phyloP scores from a whole-genome alignment of 2,888 invertebrate genomes.

The Tuberolachnus salignus region DNA sequence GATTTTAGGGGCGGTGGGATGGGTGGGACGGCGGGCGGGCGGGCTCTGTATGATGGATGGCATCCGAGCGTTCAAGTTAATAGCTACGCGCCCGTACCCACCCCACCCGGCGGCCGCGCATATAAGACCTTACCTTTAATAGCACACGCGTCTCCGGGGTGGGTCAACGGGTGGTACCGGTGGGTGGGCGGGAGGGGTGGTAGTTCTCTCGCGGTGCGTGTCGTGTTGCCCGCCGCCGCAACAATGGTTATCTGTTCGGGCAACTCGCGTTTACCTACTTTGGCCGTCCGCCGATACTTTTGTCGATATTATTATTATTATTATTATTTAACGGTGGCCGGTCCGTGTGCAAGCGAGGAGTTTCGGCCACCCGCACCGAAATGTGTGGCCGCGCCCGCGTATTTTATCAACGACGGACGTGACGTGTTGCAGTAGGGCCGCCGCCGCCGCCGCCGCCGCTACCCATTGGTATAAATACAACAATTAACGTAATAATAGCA shows the following conservation, averaged over 20 bases:
- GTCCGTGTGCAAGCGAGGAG: no score
- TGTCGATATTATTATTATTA: conserved; percentile 23
- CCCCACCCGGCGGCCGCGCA: neutral
- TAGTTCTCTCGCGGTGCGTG: conserved; percentile 23
- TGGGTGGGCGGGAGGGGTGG: neutral
- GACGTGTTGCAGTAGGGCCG: no score
- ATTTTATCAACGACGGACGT: no score
- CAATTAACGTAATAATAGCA: no score
- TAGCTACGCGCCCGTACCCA: neutral
- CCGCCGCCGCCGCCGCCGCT: no score
- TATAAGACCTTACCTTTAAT: conserved; percentile 24
- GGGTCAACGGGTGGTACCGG: no score
- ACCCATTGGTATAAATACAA: no score
- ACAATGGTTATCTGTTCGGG: conserved; percentile 45
- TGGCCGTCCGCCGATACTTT: neutral
- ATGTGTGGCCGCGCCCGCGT: no score
- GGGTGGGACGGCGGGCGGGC: neutral
- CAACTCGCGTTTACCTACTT: conserved; percentile 23
- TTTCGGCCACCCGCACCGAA: neutral
- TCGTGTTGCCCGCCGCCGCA: conserved; percentile 13
- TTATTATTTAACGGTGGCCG: conserved; percentile 9
- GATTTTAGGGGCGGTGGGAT: conserved; percentile 5
- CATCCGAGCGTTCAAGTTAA: conserved; percentile 39
- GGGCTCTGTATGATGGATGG: conserved; percentile 44
- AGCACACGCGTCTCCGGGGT: conserved; percentile 33